These are phyloP conservation scores for Calameuta filiformis DNA, from an alignment of 2,888 invertebrate genomes.

Conservation along the genomic window DNA sequence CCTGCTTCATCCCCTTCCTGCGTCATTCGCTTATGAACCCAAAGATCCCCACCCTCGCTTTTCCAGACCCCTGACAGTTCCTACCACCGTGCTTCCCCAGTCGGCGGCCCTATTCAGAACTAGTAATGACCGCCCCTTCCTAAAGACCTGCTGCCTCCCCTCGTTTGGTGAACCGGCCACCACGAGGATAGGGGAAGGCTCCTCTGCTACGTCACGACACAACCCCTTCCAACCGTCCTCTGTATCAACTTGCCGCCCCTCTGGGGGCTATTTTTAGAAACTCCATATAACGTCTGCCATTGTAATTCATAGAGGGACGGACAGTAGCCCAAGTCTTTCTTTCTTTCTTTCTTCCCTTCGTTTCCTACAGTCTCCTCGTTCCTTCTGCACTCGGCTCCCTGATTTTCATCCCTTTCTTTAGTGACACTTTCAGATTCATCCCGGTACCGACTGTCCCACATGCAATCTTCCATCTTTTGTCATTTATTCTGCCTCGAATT, in stretches of 20 bases:
- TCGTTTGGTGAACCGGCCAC: not conserved
- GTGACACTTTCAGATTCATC: not conserved
- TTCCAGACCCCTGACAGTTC: slow-evolving; percentile 1
- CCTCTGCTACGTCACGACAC: not conserved
- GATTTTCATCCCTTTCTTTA: not conserved
- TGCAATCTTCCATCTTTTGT: not conserved
- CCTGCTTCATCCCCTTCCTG: slow-evolving; percentile 8
- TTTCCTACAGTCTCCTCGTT: not conserved
- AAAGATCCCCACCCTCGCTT: slow-evolving; percentile 24
- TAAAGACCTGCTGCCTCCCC: not conserved
- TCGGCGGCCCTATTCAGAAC: not conserved
- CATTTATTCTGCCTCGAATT: not conserved
- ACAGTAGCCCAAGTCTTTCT: not conserved
- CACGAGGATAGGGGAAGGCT: not conserved
- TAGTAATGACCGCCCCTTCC: not conserved
- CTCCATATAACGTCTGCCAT: not conserved
- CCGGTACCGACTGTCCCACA: not conserved
- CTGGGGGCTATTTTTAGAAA: not conserved
- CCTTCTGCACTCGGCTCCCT: not conserved
- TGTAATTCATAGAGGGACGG: not conserved
- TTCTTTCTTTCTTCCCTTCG: not conserved
- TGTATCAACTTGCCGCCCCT: not conserved
- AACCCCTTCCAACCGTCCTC: not conserved
- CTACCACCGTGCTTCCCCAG: not conserved
- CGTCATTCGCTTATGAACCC: slow-evolving; percentile 25